A percentile compares a stretch with the other conserved stretches of the same genome.
These are phyloP conservation scores for Gambusia affinis DNA, from an alignment of 2,113 vertebrate species.

Conservation along the genomic window DNA sequence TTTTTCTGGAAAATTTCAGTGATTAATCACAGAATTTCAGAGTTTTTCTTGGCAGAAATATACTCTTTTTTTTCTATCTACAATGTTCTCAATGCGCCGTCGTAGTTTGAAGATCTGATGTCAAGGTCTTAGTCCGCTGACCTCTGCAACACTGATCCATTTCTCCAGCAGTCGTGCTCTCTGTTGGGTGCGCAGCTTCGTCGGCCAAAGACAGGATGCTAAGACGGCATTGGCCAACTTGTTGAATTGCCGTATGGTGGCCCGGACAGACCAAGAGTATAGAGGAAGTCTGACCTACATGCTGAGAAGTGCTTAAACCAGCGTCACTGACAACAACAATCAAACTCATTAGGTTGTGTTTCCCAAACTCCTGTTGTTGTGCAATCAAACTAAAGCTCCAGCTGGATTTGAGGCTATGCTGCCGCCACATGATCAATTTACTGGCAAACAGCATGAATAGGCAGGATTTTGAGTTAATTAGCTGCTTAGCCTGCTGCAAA, in stretches of 20 bases:
- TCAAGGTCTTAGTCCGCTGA: slow-evolving; percentile 40
- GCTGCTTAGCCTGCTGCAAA: not conserved
- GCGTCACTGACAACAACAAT: not conserved
- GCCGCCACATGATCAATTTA: not conserved
- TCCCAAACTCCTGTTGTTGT: not conserved
- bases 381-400: not conserved
- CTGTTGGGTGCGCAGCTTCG: slow-evolving; percentile 83
- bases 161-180: slow-evolving; percentile 89
- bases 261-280: slow-evolving; percentile 82
- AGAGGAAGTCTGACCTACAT: not conserved
- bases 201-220: slow-evolving; percentile 85
- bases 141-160: slow-evolving; percentile 92
- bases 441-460: not conserved
- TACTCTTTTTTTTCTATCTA: no score
- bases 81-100: no score
- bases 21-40: no score
- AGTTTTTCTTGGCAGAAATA: no score
- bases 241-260: slow-evolving; percentile 91
- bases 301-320: not conserved
- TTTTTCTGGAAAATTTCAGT: no score
- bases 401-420: not conserved
- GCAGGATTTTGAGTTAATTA: no score
- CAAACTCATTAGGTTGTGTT: not conserved
- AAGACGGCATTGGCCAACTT: slow-evolving; percentile 86
- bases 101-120: not conserved